Percentiles rank a stretch among this genome's conserved stretches.
Conservation (phyloP, 2,113 vertebrate genomes). For the Upupa epops region DNA sequence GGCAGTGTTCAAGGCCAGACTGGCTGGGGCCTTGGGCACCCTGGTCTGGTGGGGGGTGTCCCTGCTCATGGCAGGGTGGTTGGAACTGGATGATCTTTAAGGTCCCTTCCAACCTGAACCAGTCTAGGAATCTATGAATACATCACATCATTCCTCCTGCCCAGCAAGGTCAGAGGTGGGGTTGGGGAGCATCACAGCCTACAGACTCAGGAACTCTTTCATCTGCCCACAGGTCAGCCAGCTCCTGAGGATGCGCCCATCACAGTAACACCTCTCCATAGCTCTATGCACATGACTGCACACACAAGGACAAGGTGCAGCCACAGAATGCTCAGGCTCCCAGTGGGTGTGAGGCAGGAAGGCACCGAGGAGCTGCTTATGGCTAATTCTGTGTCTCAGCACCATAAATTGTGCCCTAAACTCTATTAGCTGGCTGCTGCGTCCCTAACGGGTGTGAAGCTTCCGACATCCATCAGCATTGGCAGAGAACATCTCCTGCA, state of each 20-base stretch:
- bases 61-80: too few relatives aligned
- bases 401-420: background rate
- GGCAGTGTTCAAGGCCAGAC: too few relatives aligned
- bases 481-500: background rate
- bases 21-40: too few relatives aligned
- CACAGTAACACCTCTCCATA: background rate
- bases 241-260: background rate
- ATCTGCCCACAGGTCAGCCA: background rate
- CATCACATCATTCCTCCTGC: background rate
- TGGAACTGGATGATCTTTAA: too few relatives aligned
- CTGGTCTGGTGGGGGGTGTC: too few relatives aligned
- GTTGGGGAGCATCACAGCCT: background rate
- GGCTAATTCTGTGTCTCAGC: background rate
- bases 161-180: background rate
- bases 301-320: background rate
- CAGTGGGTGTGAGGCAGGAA: background rate
- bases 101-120: too few relatives aligned
- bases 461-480: background rate
- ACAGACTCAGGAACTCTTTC: background rate
- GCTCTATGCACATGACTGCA: background rate
- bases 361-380: background rate
- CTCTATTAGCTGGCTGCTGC: background rate
- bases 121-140: too few relatives aligned
- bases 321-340: accelerated
- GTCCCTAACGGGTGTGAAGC: background rate